Evolutionary conservation across 2,113 vertebrate species (phyloP), one percentile per base, ranked within the genome.

Genomic region (Dromas ardeola): DNA sequence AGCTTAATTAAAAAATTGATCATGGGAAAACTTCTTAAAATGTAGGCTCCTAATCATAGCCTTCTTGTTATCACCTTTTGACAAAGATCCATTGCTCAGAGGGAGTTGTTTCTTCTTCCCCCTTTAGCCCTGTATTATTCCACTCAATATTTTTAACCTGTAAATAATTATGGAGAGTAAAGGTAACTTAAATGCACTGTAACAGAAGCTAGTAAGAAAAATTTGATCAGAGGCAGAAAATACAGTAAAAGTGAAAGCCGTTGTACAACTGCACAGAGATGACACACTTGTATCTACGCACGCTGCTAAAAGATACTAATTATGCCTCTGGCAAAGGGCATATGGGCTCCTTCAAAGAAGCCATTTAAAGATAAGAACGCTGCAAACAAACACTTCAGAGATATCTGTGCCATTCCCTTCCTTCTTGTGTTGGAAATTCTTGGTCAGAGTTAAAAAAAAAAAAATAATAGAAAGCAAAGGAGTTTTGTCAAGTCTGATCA

Each of bases 291-390:
- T 53, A 78, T 55, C 82, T 26, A 15, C 5, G 1, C 0, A 6
- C 4, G 0, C 53, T 79, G 42, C 45, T 59, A 62, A 86, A 95
- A 94, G 92, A 97, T 70, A 90, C 89, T 97, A 96, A 98, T 97
- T 97, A 97, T 58, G 94, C 76, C 93, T 94, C 87, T 82, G 78
- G 97, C 93, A 96, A 97, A 91, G 92, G 91, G 77, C 90, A 66
- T 8, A 62, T 4, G 1, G 80, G 74, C 81, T 90, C 92, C 91
- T 95, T 88, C 92, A 96, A 92, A 96, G 65, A 56, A 95, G 74
- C 88, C 96, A 88, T 95, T 98, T 96, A 96, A 96, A 97, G 93
- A 97, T 96, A 96, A 97, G 95, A 71, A 90, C 7, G 6, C n/a
- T 50, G 93, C 92, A 95, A 78, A 95, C 86, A 95, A 97, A 95